Evolutionary conservation across 2,888 invertebrate species (phyloP), one percentile per base, ranked within the genome.

Genomic region (Pardosa pseudoannulata): DNA sequence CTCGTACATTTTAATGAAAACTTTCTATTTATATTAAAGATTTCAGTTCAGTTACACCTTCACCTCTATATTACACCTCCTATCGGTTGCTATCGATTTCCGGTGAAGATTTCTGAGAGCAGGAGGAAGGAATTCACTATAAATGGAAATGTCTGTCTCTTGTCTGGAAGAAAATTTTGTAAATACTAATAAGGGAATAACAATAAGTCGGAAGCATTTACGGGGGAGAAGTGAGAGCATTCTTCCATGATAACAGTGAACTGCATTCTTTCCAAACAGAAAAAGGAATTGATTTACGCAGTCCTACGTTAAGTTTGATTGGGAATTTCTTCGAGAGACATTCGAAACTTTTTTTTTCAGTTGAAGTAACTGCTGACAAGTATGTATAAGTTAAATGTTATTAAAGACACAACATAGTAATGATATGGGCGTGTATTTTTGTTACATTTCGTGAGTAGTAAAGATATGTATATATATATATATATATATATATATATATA

Each of bases 121-220:
- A 46, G 11, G 23, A 23, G 56, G 19, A 23, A 56, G 23, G 56
- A 56, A 56, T 56, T 56, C 56, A 56, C 56, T 56, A 56, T 56
- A 56, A 56, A 56, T 56, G 56, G 56, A 56, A 56, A 56, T 56
- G 16, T 23, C 19, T 56, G 36, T 36, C 56, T 5, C 56, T 56
- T 56, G 56, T 56, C 56, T 56, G 19, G 3, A 56, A 1, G 19
- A 56, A 56, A 56, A 3, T 56, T 56, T 56, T 23, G 19, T 23
- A 23, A 56, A 56, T 56, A 56, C 56, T 56, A 56, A 56, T 56
- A 56, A 56, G 23, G 56, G 41, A 46, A 46, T 16, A 23, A 56
- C 56, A 56, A 56, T 56, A 56, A 56, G 56, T 23, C 23, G 5
- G 0, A 5, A 23, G 11, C 23, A 23, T 3, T 56, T 56, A 56